Evolutionary conservation across 2,113 vertebrate genomes (phyloP), one percentile per base, ranked within the genome.

Genomic region (Psilopogon haemacephalus): DNA sequence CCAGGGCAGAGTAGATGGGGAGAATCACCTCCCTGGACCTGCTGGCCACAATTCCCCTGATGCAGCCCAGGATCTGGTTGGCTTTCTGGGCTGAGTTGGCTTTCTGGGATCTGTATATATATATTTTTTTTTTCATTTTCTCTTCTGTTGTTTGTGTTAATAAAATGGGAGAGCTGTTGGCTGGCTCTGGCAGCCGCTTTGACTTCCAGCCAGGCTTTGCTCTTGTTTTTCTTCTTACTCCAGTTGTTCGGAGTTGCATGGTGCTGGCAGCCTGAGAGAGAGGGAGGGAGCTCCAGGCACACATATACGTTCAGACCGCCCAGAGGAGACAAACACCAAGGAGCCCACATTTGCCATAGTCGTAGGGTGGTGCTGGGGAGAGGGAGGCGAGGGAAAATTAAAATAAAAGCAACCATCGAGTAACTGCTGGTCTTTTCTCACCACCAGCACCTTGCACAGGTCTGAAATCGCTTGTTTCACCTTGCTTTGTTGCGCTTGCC

Each of bases 221-320:
- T 73, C 94, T 72, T 91, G 81, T 78, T 93, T 93, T 80, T 40
- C 83, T 85, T 82, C 76, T 76, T 59, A 72, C 95, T 95, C 92
- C 88, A 48, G 90, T 71, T 68, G 95, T 84, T 96, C 96, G 64
- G 46, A 90, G 91, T 93, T 93, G 97, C 72, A 96, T 85, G 91
- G 95, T 84, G 77, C 94, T 77, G 86, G 62, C 80, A 87, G 88
- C 77, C 83, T 69, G 94, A 96, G 85, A 67, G 89, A 96, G 94
- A 95, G 81, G 97, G 94, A 92, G 96, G 97, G 94, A 92, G 96
- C 97, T 94, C 91, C 46, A 97, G 93, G 74, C 95, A 95, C 97
- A 93, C 96, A 48, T 93, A 96, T 65, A 17, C 56, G 32, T 81
- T 76, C 42, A 21, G 96, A 55, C 58, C 92, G 14, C 79, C 44